phyloP scores from a whole-genome alignment of 2,797 vertebrate species.

The Hippopotamyrus pictus region DNA sequence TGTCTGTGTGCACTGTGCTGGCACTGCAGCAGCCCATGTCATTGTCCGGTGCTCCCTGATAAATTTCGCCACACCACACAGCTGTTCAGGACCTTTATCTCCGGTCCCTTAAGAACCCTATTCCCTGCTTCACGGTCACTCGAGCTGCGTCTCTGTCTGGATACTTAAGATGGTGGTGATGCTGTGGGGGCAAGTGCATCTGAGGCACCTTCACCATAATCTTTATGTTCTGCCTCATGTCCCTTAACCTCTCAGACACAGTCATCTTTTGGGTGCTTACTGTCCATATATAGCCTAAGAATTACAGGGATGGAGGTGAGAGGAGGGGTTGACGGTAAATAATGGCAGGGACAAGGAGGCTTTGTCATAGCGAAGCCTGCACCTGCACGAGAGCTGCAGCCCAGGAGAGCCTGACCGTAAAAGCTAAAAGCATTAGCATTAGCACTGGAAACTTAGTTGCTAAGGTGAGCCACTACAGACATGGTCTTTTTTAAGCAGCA shows the following conservation, averaged over 20 bases:
- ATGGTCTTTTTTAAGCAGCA: not conserved
- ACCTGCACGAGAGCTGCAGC: not conserved
- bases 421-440: not conserved
- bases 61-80: not conserved
- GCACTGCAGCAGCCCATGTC: not conserved
- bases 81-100: not conserved
- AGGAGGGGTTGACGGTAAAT: not conserved
- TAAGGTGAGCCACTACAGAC: not conserved
- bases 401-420: not conserved
- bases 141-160: not conserved
- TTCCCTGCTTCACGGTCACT: not conserved
- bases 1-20: not conserved
- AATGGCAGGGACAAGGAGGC: not conserved
- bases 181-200: not conserved
- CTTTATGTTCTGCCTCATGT: not conserved
- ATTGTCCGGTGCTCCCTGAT: not conserved
- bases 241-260: not conserved
- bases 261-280: not conserved
- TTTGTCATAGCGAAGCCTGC: not conserved
- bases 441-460: not conserved
- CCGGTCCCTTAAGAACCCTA: not conserved
- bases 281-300: not conserved
- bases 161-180: not conserved
- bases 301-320: not conserved
- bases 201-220: not conserved